phyloP scores from a whole-genome alignment of 2,888 invertebrate genomes.

The Dicycla oo region DNA sequence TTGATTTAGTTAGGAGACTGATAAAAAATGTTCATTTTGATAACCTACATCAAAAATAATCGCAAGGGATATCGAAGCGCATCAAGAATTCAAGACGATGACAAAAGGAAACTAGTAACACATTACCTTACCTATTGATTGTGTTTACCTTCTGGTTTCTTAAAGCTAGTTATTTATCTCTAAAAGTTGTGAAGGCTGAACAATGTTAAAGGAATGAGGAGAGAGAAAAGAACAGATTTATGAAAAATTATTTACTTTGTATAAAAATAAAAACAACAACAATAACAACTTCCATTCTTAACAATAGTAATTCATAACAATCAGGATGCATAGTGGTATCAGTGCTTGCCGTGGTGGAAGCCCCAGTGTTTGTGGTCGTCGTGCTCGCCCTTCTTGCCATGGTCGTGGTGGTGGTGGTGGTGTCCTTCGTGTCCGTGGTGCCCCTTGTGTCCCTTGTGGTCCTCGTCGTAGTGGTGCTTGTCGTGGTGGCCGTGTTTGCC shows the following conservation, averaged over 20 bases:
- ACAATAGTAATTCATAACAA: conserved; percentile 68
- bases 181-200: background rate
- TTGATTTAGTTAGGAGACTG: too few species aligned
- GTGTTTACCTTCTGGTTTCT: background rate
- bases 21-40: too few species aligned
- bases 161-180: background rate
- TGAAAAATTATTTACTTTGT: conserved; percentile 76
- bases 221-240: background rate
- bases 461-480: conserved; percentile 95
- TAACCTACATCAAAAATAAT: background rate
- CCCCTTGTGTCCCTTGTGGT: conserved; percentile 95
- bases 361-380: conserved; percentile 94
- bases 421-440: conserved; percentile 94
- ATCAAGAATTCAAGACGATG: background rate
- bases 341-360: conserved; percentile 90
- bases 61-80: background rate
- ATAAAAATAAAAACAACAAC: conserved; percentile 81
- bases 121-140: background rate
- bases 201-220: background rate
- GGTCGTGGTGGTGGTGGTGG: conserved; percentile 93
- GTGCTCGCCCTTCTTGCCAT: conserved; percentile 94
- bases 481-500: conserved; percentile 95
- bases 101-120: background rate
- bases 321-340: conserved; percentile 64
- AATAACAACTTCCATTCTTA: conserved; percentile 82